Base-by-base conservation (phyloP, 1,140 invertebrate genomes). In the Temnothorax curvispinosus region DNA sequence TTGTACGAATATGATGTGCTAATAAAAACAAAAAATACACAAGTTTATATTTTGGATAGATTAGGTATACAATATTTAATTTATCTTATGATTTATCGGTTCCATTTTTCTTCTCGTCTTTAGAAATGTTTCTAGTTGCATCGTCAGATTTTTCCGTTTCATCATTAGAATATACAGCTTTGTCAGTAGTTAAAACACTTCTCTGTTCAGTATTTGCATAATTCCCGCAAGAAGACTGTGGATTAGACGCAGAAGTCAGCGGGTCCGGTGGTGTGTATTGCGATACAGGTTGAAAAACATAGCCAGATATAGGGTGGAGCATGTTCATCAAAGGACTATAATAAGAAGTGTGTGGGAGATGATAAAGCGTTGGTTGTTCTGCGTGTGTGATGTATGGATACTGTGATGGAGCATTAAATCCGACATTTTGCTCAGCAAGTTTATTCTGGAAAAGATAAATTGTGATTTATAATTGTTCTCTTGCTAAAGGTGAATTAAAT, bases 251-350 rank as follows among this genome's bases (percentile, higher is more conserved):
- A 7, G 86, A 41, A 47, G 67, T 44, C 15, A 60, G 2, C 3
- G 81, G 85, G 54, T 78, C 41, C 9, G 35, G 7, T 60, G 11
- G 7, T 60, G 11, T 44, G 32, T 2, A 35, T 77, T 35, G 27
- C 5, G 15, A 52, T 38, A 58, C 56, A 67, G 60, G 67, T 62
- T 65, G 62, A 6, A 74, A 9, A 35, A 77, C 13, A 35, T 87
- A 90, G n/a, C 50, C 67, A 50, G 87, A 52, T 5, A 72, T 9
- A 50, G 80, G 62, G 56, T 84, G n/a, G 0, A 58, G 6, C 21
- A 27, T 7, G 2, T 41, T 41, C 9, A 50, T 15, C n/a, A 62
- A n/a, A 60, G 81, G 69, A 47, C 15, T 82, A 27, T 27, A 27
- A 27, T 27, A 27, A 27, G 27, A 27, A 27, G 27, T 27, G 27